These are phyloP conservation scores for Eumeta japonica DNA, from an alignment of 1,140 invertebrate species.

Conservation along the genomic window DNA sequence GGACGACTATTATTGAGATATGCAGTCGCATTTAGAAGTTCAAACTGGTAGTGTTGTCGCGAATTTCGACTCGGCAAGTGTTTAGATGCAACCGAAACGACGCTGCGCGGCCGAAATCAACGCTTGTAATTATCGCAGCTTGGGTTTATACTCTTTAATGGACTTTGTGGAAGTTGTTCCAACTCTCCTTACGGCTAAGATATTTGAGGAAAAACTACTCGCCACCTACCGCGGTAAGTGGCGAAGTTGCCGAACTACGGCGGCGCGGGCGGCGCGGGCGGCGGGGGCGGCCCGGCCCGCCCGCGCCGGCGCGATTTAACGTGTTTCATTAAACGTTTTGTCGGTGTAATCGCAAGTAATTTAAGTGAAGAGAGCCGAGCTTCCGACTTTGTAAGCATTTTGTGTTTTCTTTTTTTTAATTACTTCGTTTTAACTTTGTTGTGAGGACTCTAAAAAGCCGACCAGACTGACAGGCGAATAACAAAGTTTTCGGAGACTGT, in stretches of 20 bases:
- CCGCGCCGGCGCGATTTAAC: constrained; percentile 49
- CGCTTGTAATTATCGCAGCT: constrained; percentile 44
- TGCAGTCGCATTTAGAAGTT: too few relatives aligned
- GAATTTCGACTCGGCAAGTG: too few relatives aligned
- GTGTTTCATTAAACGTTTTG: constrained; percentile 56
- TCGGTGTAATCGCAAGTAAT: constrained; percentile 57
- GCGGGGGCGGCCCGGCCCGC: constrained; percentile 12
- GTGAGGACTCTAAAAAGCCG: constrained; percentile 48
- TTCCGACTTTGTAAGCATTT: constrained; percentile 57
- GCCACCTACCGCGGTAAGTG: constrained; percentile 37
- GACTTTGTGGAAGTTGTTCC: constrained; percentile 49
- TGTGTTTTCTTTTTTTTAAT: constrained; percentile 58
- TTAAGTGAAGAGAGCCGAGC: constrained; percentile 55
- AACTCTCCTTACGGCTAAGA: constrained; percentile 53
- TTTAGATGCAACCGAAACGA: constrained; percentile 32
- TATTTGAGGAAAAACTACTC: constrained; percentile 53
- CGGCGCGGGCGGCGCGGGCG: constrained; percentile 16
- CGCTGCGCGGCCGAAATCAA: constrained; percentile 41
- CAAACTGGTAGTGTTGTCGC: too few relatives aligned
- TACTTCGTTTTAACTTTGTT: constrained; percentile 58
- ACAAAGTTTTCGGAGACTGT: constrained; percentile 53
- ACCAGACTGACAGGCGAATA: constrained; percentile 56
- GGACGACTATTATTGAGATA: too few relatives aligned
- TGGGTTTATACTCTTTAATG: constrained; percentile 53
- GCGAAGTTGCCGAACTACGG: constrained; percentile 41